phyloP scores from a whole-genome alignment of 2,113 vertebrate genomes.

The Pelodiscus sinensis region DNA sequence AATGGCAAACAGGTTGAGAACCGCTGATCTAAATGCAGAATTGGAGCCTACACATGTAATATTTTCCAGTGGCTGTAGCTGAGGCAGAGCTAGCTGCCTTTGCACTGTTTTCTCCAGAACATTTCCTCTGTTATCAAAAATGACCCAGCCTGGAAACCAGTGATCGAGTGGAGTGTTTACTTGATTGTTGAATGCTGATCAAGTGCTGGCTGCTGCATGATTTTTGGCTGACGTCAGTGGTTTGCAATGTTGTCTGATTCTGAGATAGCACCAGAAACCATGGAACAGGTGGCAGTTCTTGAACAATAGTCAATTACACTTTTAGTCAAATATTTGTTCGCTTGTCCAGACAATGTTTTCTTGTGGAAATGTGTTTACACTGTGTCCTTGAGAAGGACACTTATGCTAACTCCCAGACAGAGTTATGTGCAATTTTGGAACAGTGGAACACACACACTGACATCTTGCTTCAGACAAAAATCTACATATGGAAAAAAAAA shows the following conservation, averaged over 20 bases:
- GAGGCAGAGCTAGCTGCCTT: neutral
- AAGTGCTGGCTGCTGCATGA: constrained; percentile 32
- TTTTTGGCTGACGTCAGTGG: constrained; percentile 25
- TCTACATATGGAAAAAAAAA: neutral
- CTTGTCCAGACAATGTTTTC: constrained; percentile 48
- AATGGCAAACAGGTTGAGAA: too few species aligned
- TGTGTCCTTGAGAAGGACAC: constrained; percentile 47
- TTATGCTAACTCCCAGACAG: constrained; percentile 36
- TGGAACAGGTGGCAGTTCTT: constrained; percentile 53
- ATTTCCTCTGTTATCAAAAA: constrained; percentile 38
- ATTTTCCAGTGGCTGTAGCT: rapidly evolving
- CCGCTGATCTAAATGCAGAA: neutral
- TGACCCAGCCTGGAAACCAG: constrained; percentile 1
- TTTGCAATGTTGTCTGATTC: neutral
- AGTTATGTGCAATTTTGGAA: constrained; percentile 11
- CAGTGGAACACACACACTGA: constrained; percentile 13
- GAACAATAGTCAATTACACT: constrained; percentile 48
- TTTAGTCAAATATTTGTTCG: constrained; percentile 58
- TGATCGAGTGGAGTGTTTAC: constrained; percentile 46
- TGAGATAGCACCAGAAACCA: constrained; percentile 24
- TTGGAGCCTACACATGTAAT: rapidly evolving
- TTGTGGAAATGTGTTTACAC: constrained; percentile 67
- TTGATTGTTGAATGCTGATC: constrained; percentile 34
- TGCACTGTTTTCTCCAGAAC: neutral
- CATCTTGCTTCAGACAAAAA: neutral